These are phyloP conservation scores for Stylophora pistillata DNA, from an alignment of 64 coral and sea anemone species.

Conservation along the genomic window DNA sequence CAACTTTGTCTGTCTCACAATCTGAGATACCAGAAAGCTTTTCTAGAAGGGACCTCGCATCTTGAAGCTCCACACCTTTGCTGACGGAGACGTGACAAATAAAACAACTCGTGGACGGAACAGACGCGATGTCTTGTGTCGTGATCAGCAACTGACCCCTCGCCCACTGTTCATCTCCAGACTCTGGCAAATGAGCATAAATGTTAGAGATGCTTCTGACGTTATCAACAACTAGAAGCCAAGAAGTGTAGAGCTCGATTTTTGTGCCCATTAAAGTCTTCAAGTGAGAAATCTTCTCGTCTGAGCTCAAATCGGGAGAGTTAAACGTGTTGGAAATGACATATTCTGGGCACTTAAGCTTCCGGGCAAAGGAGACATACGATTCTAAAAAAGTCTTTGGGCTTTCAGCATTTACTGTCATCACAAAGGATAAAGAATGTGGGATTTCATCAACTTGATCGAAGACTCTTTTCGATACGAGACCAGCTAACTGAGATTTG, in stretches of 20 bases:
- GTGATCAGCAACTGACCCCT: constrained; percentile 33
- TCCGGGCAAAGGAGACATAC: too few relatives aligned
- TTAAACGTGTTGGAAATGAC: neutral
- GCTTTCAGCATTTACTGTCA: too few relatives aligned
- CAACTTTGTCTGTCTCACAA: constrained; percentile 15
- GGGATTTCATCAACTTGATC: neutral
- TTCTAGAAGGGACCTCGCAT: constrained; percentile 21
- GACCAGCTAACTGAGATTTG: neutral
- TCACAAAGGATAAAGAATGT: neutral
- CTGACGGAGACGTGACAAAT: constrained; percentile 35
- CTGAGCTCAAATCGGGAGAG: neutral
- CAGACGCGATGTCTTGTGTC: constrained; percentile 25
- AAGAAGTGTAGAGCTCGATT: constrained; percentile 3
- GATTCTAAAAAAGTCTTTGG: too few relatives aligned
- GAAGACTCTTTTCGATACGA: neutral
- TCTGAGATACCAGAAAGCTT: constrained; percentile 39
- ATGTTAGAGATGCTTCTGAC: neutral
- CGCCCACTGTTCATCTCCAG: neutral
- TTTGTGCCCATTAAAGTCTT: neutral
- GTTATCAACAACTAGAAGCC: constrained; percentile 25
- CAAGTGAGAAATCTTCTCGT: neutral
- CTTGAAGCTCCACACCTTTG: constrained; percentile 38
- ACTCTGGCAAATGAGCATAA: neutral
- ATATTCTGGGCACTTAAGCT: constrained; percentile 3
- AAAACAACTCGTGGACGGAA: neutral